These are phyloP conservation scores for Polypterus bichir DNA, from an alignment of 2,113 vertebrate genomes.

Conservation along the genomic window DNA sequence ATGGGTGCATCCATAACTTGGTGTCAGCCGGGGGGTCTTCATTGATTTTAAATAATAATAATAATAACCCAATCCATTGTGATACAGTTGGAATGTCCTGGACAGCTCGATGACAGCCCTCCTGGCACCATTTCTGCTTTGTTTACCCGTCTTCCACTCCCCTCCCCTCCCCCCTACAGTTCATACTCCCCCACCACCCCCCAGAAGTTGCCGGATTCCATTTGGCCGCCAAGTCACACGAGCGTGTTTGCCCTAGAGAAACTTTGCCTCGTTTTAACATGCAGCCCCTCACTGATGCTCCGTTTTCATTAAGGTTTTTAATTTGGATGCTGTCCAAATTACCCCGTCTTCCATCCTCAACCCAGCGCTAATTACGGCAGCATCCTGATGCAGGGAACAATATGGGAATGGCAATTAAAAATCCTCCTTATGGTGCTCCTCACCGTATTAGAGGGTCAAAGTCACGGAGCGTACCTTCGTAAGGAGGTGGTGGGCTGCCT, in stretches of 20 bases:
- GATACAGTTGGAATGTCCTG: no score
- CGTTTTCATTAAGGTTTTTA: conserved; percentile 56
- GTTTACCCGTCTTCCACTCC: conserved; percentile 27
- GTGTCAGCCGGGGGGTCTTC: no score
- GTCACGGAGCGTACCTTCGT: conserved; percentile 1
- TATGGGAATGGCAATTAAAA: conserved; percentile 50
- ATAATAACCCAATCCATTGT: no score
- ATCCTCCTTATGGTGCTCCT: conserved; percentile 41
- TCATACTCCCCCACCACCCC: conserved; percentile 37
- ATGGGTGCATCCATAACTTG: conserved; percentile 19
- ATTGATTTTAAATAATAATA: no score
- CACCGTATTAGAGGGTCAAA: conserved; percentile 9
- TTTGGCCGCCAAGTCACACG: conserved; percentile 48
- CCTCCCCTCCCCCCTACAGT: conserved; percentile 18
- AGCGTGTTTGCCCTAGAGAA: conserved; percentile 53
- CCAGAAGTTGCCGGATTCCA: conserved; percentile 47
- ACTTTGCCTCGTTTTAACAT: conserved; percentile 50
- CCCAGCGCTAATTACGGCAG: conserved; percentile 53
- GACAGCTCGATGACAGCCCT: conserved; percentile 23
- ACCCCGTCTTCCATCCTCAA: conserved; percentile 54
- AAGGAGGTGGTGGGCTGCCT: no score
- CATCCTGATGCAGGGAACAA: conserved; percentile 40
- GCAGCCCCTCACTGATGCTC: conserved; percentile 42
- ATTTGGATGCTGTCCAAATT: conserved; percentile 69
- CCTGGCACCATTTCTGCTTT: conserved; percentile 52